Evolutionary conservation across 2,797 vertebrate species (phyloP).

Genomic region (Brotula barbata): DNA sequence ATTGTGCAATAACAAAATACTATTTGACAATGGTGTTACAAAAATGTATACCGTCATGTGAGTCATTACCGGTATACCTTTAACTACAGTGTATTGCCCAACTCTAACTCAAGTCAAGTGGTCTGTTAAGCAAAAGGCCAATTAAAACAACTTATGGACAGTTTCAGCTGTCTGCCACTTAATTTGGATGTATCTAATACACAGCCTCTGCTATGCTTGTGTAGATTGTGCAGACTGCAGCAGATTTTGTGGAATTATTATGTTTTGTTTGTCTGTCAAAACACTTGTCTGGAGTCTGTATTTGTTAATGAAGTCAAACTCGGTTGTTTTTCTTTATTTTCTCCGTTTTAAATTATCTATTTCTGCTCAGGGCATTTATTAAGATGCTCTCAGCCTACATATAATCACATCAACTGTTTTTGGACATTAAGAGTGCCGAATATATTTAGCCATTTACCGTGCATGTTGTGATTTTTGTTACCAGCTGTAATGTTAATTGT

Average conservation of each 20-base stretch:
- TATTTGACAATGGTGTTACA: no score
- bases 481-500: constrained; percentile 18
- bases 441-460: constrained; percentile 19
- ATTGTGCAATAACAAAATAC: no score
- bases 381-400: constrained; percentile 7
- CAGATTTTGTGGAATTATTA: not conserved
- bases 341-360: constrained; percentile 1
- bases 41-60: no score
- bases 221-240: not conserved
- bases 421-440: constrained; percentile 6
- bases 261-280: not conserved
- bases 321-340: not conserved
- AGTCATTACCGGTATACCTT: no score
- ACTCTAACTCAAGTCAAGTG: no score
- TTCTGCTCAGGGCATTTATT: constrained; percentile 5
- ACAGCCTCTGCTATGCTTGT: constrained; percentile 2
- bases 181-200: constrained; percentile 5
- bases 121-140: constrained; percentile 45
- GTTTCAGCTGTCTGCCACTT: no score
- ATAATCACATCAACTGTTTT: constrained; percentile 15
- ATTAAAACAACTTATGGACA: constrained; percentile 73
- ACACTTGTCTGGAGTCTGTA: constrained; percentile 6
- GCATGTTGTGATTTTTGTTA: constrained; percentile 32
- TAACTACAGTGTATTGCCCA: no score
- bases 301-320: not conserved